phyloP scores from a whole-genome alignment of 2,888 invertebrate genomes.

The Galerucella pusilla region DNA sequence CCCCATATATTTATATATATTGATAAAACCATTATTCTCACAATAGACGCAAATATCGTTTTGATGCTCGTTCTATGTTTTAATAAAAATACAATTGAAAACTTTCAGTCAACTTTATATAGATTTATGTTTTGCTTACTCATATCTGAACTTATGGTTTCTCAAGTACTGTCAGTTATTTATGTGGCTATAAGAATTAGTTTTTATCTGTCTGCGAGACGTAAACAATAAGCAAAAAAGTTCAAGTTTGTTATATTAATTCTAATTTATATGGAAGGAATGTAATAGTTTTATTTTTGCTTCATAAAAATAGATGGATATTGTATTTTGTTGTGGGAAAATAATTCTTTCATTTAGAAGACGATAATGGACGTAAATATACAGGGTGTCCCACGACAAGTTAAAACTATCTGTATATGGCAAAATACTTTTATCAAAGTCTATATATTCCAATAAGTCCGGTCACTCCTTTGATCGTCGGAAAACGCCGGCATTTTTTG shows the following conservation, averaged over 20 bases:
- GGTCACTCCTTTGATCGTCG: too few species aligned
- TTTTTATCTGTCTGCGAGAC: slow-evolving; percentile 3
- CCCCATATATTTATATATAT: not conserved
- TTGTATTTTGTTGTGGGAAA: too few species aligned
- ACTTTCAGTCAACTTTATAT: not conserved
- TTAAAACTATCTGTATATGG: too few species aligned
- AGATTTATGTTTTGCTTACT: not conserved
- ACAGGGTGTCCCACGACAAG: too few species aligned
- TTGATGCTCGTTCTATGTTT: not conserved
- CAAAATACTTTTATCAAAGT: too few species aligned
- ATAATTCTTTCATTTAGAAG: too few species aligned
- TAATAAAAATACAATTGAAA: not conserved
- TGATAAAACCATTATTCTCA: not conserved
- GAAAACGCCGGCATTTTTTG: too few species aligned
- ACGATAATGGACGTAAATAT: too few species aligned
- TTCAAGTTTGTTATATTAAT: not conserved
- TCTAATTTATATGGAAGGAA: not conserved
- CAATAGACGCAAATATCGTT: not conserved
- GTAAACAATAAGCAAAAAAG: not conserved
- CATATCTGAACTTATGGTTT: not conserved
- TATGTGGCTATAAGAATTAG: not conserved
- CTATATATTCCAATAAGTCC: too few species aligned
- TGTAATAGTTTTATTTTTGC: not conserved
- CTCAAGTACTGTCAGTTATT: not conserved
- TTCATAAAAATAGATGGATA: not conserved